phyloP scores from a whole-genome alignment of 2,888 invertebrate genomes.

The Netelia fuscicornis region DNA sequence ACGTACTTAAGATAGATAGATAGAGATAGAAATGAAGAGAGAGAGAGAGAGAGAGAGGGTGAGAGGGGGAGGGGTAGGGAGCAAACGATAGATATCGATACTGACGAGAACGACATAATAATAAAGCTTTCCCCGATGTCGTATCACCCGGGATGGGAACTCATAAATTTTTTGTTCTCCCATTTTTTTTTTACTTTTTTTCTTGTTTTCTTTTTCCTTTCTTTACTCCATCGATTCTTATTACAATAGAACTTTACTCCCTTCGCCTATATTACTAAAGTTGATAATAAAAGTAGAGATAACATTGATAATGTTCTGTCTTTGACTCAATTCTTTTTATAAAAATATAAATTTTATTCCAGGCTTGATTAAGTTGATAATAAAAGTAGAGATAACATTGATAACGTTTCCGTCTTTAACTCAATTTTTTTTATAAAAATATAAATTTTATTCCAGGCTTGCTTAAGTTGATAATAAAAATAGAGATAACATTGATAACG shows the following conservation, averaged over 20 bases:
- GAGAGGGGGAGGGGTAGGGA: neutral
- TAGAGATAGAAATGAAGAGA: neutral
- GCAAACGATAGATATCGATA: slow-evolving; percentile 35
- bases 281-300: neutral
- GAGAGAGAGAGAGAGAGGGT: slow-evolving; percentile 9
- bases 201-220: neutral
- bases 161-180: slow-evolving; percentile 31
- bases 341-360: too few relatives aligned
- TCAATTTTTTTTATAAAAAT: too few relatives aligned
- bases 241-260: slow-evolving; percentile 15
- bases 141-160: slow-evolving; percentile 10
- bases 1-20: slow-evolving; percentile 24
- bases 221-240: slow-evolving; percentile 14
- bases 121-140: slow-evolving; percentile 37
- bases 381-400: too few relatives aligned
- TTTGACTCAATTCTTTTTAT: neutral
- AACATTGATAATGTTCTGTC: neutral
- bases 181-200: neutral
- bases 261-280: neutral
- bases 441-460: too few relatives aligned
- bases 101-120: slow-evolving; percentile 33
- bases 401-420: too few relatives aligned
- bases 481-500: too few relatives aligned
- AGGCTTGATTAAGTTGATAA: too few relatives aligned
- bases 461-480: too few relatives aligned